Evolutionary conservation across 2,888 invertebrate genomes (phyloP).

Genomic region (Schizaphis graminum): DNA sequence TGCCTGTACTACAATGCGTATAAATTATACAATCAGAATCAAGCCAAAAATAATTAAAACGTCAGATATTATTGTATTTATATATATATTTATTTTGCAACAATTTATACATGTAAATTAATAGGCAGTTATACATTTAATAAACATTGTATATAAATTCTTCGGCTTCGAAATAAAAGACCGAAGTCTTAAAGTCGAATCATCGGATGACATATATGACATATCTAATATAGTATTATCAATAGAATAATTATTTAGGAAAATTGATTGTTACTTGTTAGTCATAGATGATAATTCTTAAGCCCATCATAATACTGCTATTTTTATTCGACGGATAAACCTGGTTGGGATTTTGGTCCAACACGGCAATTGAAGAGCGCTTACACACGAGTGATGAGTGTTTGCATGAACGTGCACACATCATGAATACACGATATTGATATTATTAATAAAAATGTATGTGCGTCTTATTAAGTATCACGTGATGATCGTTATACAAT

Average conservation of each 20-base stretch:
- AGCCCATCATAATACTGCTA: background rate
- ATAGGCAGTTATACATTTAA: background rate
- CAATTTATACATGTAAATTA: background rate
- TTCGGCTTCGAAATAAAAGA: background rate
- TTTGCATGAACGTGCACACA: background rate
- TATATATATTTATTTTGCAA: background rate
- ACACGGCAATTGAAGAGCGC: background rate
- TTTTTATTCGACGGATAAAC: background rate
- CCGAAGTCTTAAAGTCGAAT: background rate
- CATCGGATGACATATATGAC: background rate
- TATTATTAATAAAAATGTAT: background rate
- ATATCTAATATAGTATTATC: background rate
- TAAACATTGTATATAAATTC: background rate
- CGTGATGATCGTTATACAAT: background rate
- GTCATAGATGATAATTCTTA: background rate
- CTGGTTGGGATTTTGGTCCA: background rate
- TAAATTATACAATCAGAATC: background rate
- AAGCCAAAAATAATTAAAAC: background rate
- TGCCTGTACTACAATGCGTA: background rate
- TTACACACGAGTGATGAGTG: background rate
- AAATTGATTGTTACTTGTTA: background rate
- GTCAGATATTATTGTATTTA: background rate
- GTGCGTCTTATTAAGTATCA: background rate
- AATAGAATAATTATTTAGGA: background rate
- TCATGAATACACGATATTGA: background rate